Base-by-base conservation (phyloP, 2,888 invertebrate genomes). In the Noctua janthe region DNA sequence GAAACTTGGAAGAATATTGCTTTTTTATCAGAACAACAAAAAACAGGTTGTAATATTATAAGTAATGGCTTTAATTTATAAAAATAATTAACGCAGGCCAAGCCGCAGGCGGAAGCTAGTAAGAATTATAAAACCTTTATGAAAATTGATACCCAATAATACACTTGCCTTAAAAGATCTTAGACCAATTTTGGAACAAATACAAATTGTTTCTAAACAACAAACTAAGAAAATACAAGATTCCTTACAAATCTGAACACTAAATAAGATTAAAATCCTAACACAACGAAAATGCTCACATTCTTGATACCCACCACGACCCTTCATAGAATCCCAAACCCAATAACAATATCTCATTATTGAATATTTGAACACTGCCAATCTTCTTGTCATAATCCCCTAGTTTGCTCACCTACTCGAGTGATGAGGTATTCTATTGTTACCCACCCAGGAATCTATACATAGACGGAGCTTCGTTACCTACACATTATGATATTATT, bases 351-450 rank as follows among this genome's bases (percentile, higher is more conserved):
- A 59, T 81, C 17, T 35, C 43, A 62, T 56, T 71, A 78, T 47
- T 54, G 66, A 71, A 70, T 54, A 73, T 56, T 54, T 83, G 74
- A 74, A 74, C 69, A 64, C 67, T 64, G 64, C 20, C 64, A 78
- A 69, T 84, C 67, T 83, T 70, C 67, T 56, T 51, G 29, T 54
- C 2, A 74, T 87, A 72, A 84, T 83, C 56, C 51, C 20, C 47
- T 23, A 71, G 74, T 71, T 43, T 29, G 71, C 39, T 39, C 39
- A 72, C 29, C 59, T 71, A 54, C 67, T n/a, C 51, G 2, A 51
- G 67, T 62, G 83, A 83, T 72, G 71, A 74, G 62, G 69, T 66
- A 70, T 72, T 71, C 87, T 39, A 87, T 87, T 87, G 84, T 85
- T 71, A 67, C 23, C 47, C 70, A 62, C 17, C 47, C 71, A 13